Evolutionary conservation across 2,888 invertebrate species (phyloP), one percentile per base, ranked within the genome.

Genomic region (Thymelicus lineola): DNA sequence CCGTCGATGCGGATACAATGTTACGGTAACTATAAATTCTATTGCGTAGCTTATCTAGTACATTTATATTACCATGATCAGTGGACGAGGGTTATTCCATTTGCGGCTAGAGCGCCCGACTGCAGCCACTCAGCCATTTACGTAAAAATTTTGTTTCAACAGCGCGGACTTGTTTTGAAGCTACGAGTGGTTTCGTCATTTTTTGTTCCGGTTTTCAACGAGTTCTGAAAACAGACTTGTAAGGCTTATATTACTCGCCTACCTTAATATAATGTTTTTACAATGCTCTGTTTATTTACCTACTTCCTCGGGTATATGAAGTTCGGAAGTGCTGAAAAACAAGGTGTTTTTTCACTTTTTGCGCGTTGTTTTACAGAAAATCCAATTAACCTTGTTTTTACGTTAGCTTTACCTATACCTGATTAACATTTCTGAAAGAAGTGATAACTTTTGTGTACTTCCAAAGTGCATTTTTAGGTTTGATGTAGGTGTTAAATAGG

Each of bases 71-170:
- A 63, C 63, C 62, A 71, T 20, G 53, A 53, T 53, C 53, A 53
- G 20, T 20, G 53, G 53, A 20, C 20, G 53, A 15, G 71, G 75
- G 72, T 75, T 75, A 76, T 75, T 75, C 72, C 74, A 76, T 75
- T 76, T 73, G 71, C 70, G 65, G 66, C 73, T 72, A 71, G 72
- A 71, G 71, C 71, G 66, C 68, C 72, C 70, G 72, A 71, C 72
- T 74, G 71, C 66, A 76, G 70, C 72, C 76, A 72, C 75, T 77
- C 76, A 70, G 71, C 74, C 71, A 75, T 76, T 76, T 70, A 70
- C 74, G 74, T 71, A 72, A 70, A 75, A 76, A 74, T 72, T 74
- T 73, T 75, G 68, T 74, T 75, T 75, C 67, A 46, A 48, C 45
- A 20, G 57, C 57, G 55, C 66, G 63, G 20, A 20, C 36, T 69